Evolutionary conservation across 2,113 vertebrate genomes (phyloP), one percentile per base, ranked within the genome.

Genomic region (Neotoma lepida): DNA sequence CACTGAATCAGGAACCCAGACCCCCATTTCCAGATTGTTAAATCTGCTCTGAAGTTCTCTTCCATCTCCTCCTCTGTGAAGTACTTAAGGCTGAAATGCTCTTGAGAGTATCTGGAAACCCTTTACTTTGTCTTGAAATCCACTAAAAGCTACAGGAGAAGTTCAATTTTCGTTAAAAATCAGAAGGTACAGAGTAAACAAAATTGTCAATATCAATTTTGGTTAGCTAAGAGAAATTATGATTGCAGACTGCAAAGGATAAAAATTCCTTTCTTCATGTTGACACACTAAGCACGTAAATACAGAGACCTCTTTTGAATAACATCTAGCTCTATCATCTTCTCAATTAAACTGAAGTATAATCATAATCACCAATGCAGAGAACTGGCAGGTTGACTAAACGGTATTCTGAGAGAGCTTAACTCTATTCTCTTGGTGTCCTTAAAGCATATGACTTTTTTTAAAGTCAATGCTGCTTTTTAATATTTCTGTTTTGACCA

Each of bases 161-260:
- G 9, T 78, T 80, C 88, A 81, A 92, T 49, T 49, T 93, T 91
- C 86, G 64, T 70, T 66, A 71, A 91, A 95, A 91, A 68, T 30
- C 41, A 96, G 54, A 46, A 95, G 22, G 26, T 51, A 92, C 2
- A 91, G 51, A 90, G 78, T 87, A 89, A 94, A 78, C 20, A 92
- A 88, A 90, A 89, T 1, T 81, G 28, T 93, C 80, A 64, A 46
- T 89, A 91, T 86, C 80, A 91, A 95, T 63, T 44, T 44, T 91
- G 88, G 63, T 61, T 86, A 89, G 18, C 58, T 94, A 94, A 86
- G 51, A 92, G 44, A 71, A 87, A 82, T n/a, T 66, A 86, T 58
- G 61, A 77, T 30, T 56, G 88, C 12, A 71, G 9, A 88, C 2
- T 80, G 22, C 64, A 91, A 49, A 91, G 66, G 35, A 54, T 86